Base-by-base conservation (phyloP, 2,113 vertebrate genomes). In the Hippocampus abdominalis region DNA sequence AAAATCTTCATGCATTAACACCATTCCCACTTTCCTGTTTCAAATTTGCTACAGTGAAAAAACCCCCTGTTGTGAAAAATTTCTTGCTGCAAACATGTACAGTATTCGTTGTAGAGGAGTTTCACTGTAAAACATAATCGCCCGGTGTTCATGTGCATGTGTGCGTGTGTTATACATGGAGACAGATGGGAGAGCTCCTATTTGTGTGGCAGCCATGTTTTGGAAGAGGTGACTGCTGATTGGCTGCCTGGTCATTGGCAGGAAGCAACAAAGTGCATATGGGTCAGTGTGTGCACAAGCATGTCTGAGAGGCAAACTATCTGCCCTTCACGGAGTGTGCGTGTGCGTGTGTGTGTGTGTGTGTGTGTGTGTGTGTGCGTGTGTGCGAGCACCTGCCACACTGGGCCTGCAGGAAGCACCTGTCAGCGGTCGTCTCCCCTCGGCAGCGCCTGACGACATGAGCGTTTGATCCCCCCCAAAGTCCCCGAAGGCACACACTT, bases 391-490 rank as follows among this genome's bases (percentile, higher is more conserved):
- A 71, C 68, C 48, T 69, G 63, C 73, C 42, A 66, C 60, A 53
- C 64, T 67, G 53, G 36, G 74, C 48, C 76, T 79, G 69, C 86
- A 90, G 89, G 85, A 91, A 90, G 87, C 89, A 92, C 89, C 88
- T 91, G 91, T 92, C 84, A 81, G 81, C 64, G 71, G 78, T 40
- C 79, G 78, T 90, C 87, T 88, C 78, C 51, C 42, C 67, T 1
- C 68, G 48, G 51, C 75, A 60, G 78, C 80, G 77, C 73, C 85
- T 89, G 86, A 88, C 81, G 87, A 90, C 88, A 87, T 84, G 82
- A 78, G 81, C 82, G 88, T 90, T 90, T 91, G 86, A 90, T 89
- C 66, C 85, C 85, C 61, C 85, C 85, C 66, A 77, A 85, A 82
- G 82, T 76, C 78, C 78, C 81, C 80, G 67, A 84, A 83, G 83